Percentiles rank a stretch among this genome's conserved stretches.
Conservation (phyloP, 2,888 invertebrate species). For the Aquatica leii region DNA sequence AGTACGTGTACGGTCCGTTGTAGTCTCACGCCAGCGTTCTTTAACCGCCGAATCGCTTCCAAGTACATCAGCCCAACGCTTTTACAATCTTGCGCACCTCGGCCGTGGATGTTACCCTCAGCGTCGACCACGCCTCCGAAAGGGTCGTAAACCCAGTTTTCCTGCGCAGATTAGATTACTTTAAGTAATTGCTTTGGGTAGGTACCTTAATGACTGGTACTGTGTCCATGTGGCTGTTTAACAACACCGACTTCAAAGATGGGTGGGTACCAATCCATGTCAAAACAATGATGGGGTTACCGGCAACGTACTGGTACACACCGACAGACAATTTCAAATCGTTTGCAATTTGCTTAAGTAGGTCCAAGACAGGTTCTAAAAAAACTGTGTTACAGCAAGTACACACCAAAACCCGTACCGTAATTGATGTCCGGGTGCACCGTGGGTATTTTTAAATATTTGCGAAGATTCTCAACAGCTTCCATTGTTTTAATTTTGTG, state of each 20-base stretch:
- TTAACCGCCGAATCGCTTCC: slow-evolving; percentile 75
- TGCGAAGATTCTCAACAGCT: background rate
- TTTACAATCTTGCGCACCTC: slow-evolving; percentile 85
- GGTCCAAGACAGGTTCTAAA: background rate
- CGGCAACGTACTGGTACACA: background rate
- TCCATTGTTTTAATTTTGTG: too few relatives aligned
- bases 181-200: background rate
- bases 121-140: slow-evolving; percentile 86
- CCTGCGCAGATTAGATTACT: slow-evolving; percentile 63
- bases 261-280: slow-evolving; percentile 9
- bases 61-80: slow-evolving; percentile 81
- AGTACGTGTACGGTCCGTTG: slow-evolving; percentile 75
- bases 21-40: slow-evolving; percentile 64
- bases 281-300: background rate
- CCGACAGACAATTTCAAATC: background rate
- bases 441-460: background rate
- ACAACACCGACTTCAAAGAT: background rate
- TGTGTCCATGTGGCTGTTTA: slow-evolving; percentile 11
- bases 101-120: slow-evolving; percentile 84
- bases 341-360: background rate
- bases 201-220: slow-evolving; percentile 1
- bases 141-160: slow-evolving; percentile 90
- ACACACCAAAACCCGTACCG: background rate
- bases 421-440: background rate
- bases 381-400: background rate